These are phyloP conservation scores for Phrynocephalus versicolor DNA, from an alignment of 2,113 vertebrate species.

Conservation along the genomic window DNA sequence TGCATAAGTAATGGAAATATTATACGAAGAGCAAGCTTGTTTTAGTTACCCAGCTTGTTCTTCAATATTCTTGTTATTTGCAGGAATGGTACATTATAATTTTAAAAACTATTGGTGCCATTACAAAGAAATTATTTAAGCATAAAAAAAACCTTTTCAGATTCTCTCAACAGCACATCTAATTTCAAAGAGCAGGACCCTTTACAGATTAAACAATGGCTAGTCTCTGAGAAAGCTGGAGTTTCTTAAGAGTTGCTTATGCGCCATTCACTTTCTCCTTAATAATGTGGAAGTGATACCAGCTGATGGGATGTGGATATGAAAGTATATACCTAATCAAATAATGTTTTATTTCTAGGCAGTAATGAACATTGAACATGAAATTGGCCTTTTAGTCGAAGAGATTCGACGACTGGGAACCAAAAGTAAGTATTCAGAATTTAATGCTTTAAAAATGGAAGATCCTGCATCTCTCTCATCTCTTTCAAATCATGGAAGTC, in stretches of 20 bases:
- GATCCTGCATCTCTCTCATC: not conserved
- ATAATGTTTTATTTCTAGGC: conserved; percentile 53
- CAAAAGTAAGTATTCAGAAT: conserved; percentile 82
- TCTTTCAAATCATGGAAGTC: not conserved
- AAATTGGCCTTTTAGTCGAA: conserved; percentile 85
- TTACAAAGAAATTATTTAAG: not conserved
- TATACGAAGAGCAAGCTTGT: not conserved
- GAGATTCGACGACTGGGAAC: conserved; percentile 91
- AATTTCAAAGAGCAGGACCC: not conserved
- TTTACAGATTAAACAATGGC: not conserved
- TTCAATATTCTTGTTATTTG: too few relatives aligned
- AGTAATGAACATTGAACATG: conserved; percentile 90
- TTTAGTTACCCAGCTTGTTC: not conserved
- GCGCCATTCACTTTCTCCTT: not conserved
- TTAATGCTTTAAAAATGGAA: not conserved
- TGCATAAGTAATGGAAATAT: not conserved
- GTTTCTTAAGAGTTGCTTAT: too few relatives aligned
- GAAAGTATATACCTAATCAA: not conserved
- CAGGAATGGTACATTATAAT: too few relatives aligned
- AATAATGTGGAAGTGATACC: not conserved
- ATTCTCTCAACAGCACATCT: not conserved
- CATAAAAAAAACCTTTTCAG: not conserved
- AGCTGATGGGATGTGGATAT: too few relatives aligned
- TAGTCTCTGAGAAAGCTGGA: not conserved
- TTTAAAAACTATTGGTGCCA: not conserved